Conservation (phyloP, 2,797 vertebrate species). For the Apogon talboti region DNA sequence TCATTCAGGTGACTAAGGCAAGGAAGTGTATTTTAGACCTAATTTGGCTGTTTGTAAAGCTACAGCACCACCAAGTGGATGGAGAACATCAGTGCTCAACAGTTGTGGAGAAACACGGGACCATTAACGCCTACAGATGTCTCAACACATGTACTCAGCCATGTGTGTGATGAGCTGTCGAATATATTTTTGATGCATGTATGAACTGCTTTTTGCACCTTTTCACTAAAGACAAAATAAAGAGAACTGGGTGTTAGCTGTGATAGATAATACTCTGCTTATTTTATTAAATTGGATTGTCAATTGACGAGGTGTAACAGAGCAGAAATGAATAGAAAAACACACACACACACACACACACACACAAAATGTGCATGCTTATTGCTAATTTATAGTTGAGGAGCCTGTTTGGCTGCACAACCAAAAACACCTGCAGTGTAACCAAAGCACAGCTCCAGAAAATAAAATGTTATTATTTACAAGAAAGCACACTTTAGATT, state of each 20-base stretch:
- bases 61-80: slow-evolving; percentile 75
- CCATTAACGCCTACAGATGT: background rate
- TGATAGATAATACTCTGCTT: slow-evolving; percentile 6
- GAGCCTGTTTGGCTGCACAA: background rate
- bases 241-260: background rate
- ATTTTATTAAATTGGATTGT: slow-evolving; percentile 14
- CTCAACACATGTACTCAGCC: background rate
- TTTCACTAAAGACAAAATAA: slow-evolving; percentile 3
- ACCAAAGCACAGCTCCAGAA: background rate
- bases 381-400: slow-evolving; percentile 12
- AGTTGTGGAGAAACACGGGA: background rate
- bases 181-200: background rate
- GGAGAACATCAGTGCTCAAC: slow-evolving; percentile 1
- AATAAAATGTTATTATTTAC: slow-evolving; percentile 8
- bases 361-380: slow-evolving; percentile 3
- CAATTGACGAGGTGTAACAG: slow-evolving; percentile 7
- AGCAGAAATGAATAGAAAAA: slow-evolving; percentile 12
- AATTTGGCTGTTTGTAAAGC: slow-evolving; percentile 41
- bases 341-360: too few relatives aligned
- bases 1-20: slow-evolving; percentile 3
- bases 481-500: background rate
- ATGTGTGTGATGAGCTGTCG: background rate
- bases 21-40: background rate
- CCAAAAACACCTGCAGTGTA: slow-evolving; percentile 8
- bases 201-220: background rate